phyloP scores from a whole-genome alignment of 2,888 invertebrate genomes.

The Acanthosoma haemorrhoidale region DNA sequence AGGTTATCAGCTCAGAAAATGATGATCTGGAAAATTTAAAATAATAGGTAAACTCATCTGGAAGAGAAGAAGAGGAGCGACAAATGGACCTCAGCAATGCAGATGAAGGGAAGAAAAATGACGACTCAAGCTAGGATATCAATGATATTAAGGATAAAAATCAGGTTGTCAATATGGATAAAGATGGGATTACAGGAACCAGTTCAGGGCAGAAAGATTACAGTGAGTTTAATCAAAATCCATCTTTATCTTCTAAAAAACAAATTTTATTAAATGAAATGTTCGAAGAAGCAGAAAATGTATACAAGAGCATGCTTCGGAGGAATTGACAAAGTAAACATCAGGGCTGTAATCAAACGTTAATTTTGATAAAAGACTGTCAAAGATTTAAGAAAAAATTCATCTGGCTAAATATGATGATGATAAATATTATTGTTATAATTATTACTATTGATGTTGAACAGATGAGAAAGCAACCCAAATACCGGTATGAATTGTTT shows the following conservation, averaged over 20 bases:
- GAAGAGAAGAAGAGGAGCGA: too few species aligned
- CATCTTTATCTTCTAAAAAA: not conserved
- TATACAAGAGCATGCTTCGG: conserved; percentile 31
- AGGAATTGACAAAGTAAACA: conserved; percentile 28
- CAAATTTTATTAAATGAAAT: conserved; percentile 11
- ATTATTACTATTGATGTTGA: too few species aligned
- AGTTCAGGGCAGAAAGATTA: not conserved
- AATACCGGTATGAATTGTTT: too few species aligned
- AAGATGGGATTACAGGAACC: not conserved
- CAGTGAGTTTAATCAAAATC: too few species aligned
- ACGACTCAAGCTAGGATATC: conserved; percentile 3
- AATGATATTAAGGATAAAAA: not conserved
- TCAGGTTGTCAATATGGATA: not conserved
- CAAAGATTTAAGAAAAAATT: not conserved
- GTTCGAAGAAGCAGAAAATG: conserved; percentile 59
- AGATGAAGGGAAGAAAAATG: not conserved
- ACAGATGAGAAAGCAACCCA: too few species aligned
- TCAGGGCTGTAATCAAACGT: not conserved
- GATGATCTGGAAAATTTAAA: too few species aligned
- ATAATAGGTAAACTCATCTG: too few species aligned
- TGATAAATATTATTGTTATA: too few species aligned
- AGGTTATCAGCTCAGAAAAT: too few species aligned
- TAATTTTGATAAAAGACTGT: not conserved
- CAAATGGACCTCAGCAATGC: too few species aligned
- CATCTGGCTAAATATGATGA: too few species aligned